Evolutionary conservation across 92 coral and sea anemone species (phyloP), one percentile per base, ranked within the genome.

Genomic region (Epizoanthus illoricatus): DNA sequence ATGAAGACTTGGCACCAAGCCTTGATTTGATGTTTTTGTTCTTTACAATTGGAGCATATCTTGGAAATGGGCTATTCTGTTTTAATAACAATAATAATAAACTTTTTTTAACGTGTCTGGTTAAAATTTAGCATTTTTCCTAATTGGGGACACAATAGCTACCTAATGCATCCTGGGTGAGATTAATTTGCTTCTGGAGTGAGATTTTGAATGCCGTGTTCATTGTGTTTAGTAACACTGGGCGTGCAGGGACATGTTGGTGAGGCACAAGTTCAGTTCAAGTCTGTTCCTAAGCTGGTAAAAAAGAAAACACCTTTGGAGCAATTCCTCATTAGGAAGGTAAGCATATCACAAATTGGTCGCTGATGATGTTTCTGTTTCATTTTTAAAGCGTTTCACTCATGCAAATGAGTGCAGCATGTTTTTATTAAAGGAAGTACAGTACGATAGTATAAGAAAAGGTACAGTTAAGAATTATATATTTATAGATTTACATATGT

Each of bases 221-320:
- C 49, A 74, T 15, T 41, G n/a, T 55, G 41, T 85, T 12, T 75
- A 95, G 98, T 95, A 52, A 91, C 94, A 19, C 88, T 91, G 60
- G 98, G 98, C 58, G 80, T 89, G 69, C 88, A 93, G 63, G 98
- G 98, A 19, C 92, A 93, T 58, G 76, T 91, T 33, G 80, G 74
- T 7, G 98, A 95, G 86, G 92, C 98, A 17, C 92, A 91, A 16
- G 86, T 88, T 20, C 93, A 93, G 47, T 91, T 95, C 69, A 95
- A 91, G 80, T 91, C 89, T 19, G 97, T 95, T 66, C 86, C 94
- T 45, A 91, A 91, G 79, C 89, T 95, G 62, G 97, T 92, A 47
- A 95, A 95, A 62, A 93, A 94, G 90, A 95, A 93, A 79, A 95
- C 95, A 4, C 98, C 98, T 43, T 80, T 95, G 71, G 97, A 91